Conservation (phyloP, 2,113 vertebrate genomes). For the Chitala chitala region DNA sequence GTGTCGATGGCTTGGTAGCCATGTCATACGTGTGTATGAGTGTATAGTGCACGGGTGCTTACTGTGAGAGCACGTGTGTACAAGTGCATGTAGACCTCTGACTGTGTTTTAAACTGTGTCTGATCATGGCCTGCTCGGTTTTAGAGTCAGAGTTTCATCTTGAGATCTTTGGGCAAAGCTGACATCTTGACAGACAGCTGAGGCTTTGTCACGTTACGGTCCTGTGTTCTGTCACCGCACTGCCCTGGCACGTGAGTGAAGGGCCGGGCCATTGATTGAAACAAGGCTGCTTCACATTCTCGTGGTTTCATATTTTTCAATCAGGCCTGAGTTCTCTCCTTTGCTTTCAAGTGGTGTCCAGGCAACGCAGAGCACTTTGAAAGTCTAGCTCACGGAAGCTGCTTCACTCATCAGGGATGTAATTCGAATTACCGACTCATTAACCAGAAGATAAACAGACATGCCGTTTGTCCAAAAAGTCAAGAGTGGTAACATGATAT, state of each 20-base stretch:
- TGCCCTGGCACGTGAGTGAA: not conserved
- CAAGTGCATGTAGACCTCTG: not conserved
- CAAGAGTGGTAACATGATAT: constrained; percentile 10
- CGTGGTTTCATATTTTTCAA: constrained; percentile 17
- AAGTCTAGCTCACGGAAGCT: constrained; percentile 12
- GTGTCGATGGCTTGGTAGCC: too few relatives aligned
- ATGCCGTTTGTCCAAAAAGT: not conserved
- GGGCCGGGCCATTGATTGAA: constrained; percentile 4
- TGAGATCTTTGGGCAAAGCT: too few relatives aligned
- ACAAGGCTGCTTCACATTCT: not conserved
- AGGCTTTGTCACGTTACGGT: not conserved
- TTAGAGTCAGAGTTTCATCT: too few relatives aligned
- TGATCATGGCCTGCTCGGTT: not conserved
- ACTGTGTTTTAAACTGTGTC: not conserved
- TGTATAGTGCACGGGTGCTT: too few relatives aligned
- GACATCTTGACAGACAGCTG: too few relatives aligned
- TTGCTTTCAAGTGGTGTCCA: not conserved
- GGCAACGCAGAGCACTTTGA: not conserved
- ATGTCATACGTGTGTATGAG: too few relatives aligned
- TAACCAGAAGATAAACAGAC: constrained; percentile 22
- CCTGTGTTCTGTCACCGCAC: not conserved
- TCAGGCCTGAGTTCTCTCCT: not conserved
- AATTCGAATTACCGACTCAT: constrained; percentile 18
- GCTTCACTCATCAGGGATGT: constrained; percentile 7
- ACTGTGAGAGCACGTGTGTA: not conserved